These are phyloP conservation scores for Orbicella faveolata DNA, from an alignment of 64 coral and sea anemone species.

Conservation along the genomic window DNA sequence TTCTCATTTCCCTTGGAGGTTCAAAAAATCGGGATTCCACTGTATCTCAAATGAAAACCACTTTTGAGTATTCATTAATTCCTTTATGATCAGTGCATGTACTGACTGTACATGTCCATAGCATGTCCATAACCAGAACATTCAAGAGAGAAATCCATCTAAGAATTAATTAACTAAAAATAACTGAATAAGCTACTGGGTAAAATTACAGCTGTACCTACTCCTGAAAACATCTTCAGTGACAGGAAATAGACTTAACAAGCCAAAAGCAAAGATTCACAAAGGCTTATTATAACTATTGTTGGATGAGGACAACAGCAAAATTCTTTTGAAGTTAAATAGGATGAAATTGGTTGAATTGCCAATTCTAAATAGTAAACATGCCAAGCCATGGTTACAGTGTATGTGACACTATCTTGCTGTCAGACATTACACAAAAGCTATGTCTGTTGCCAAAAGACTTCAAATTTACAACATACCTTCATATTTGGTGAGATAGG, in stretches of 20 bases:
- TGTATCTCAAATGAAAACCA: too few species aligned
- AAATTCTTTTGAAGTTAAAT: neutral
- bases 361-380: neutral
- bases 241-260: too few species aligned
- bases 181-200: too few species aligned
- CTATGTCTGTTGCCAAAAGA: neutral
- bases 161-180: neutral
- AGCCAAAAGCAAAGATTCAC: neutral
- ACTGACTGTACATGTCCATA: too few species aligned
- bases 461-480: constrained; percentile 44
- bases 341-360: neutral
- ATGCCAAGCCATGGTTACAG: neutral
- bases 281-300: neutral
- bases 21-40: too few species aligned
- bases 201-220: too few species aligned
- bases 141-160: neutral
- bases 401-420: neutral
- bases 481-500: constrained; percentile 81
- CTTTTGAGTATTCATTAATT: too few species aligned
- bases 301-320: neutral
- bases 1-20: too few species aligned
- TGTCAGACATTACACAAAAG: neutral
- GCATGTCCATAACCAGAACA: neutral
- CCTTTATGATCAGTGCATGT: too few species aligned
- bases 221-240: too few species aligned